Evolutionary conservation across 2,797 vertebrate genomes (phyloP), one percentile per base, ranked within the genome.

Genomic region (Cyprinella venusta): DNA sequence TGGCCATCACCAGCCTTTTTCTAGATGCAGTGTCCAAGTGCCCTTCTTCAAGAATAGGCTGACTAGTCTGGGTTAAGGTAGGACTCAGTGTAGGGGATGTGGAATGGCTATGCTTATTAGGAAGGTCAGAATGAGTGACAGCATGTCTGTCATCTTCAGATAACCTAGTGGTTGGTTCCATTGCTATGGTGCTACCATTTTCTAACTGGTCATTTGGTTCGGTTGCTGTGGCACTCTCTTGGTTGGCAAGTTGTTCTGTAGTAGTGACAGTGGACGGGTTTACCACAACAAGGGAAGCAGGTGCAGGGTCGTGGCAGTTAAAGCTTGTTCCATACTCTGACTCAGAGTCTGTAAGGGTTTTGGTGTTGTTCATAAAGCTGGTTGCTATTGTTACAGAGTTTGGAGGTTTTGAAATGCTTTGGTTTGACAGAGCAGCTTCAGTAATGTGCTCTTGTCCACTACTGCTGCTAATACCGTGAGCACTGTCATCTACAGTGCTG

Each of bases 381-480:
- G 91, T 92, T 92, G 94, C 95, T 93, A 92, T 95, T 84, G 86
- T 89, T 92, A 93, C 91, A 95, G 95, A 95, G 90, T 96, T 94
- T 95, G 92, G 97, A 98, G 96, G 97, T 97, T 98, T 97, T 96
- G 97, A 98, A 97, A 98, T 97, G 96, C 98, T 99, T 99, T 99
- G 98, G 98, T 99, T 99, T 99, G 97, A 98, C 96, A 98, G 97
- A 97, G 96, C 96, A 95, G 95, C 95, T 95, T 98, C 96, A 95
- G 96, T 94, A 90, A 89, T 91, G 88, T 91, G 90, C 90, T 90
- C 92, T 90, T 84, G 87, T 81, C 81, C 72, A 72, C 86, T 87
- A 84, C 90, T 83, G 85, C 86, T 86, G 69, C 79, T 76, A 94
- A 94, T 94, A 93, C 91, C 90, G 90, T 90, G 89, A 88, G 87